phyloP scores from a whole-genome alignment of 2,888 invertebrate species.

The Crepidodera aurea region DNA sequence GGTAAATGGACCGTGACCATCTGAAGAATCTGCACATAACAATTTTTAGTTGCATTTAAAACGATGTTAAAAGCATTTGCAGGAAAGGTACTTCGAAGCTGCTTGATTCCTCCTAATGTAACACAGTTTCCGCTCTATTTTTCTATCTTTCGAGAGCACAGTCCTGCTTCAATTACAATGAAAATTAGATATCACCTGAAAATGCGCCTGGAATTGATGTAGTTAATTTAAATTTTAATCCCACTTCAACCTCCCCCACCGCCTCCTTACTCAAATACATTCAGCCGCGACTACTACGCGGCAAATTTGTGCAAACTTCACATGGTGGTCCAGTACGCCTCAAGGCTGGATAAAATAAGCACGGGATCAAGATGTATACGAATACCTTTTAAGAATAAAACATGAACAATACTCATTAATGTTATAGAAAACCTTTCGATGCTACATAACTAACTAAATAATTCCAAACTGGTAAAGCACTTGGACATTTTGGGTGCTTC shows the following conservation, averaged over 20 bases:
- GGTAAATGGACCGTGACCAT: not conserved
- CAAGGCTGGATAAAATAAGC: not conserved
- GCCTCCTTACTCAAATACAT: not conserved
- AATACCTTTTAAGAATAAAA: too few species aligned
- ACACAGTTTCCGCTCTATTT: too few species aligned
- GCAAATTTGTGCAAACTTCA: constrained; percentile 29
- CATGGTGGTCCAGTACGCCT: not conserved
- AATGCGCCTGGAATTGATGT: constrained; percentile 30
- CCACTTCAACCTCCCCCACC: constrained; percentile 2
- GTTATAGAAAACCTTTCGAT: too few species aligned
- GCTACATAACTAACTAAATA: too few species aligned
- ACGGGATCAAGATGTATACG: too few species aligned
- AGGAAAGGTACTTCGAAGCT: too few species aligned
- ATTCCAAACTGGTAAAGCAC: too few species aligned
- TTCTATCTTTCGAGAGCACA: not conserved
- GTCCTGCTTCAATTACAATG: constrained; percentile 18
- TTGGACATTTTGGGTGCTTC: too few species aligned
- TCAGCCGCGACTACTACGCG: constrained; percentile 2
- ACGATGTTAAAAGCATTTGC: too few species aligned
- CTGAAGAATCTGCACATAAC: not conserved
- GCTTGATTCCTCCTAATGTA: too few species aligned
- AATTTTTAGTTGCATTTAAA: not conserved
- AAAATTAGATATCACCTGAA: constrained; percentile 21
- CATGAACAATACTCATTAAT: too few species aligned
- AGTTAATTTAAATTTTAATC: constrained; percentile 35